A percentile compares a stretch with the other conserved stretches of the same genome.
phyloP scores from a whole-genome alignment of 2,797 vertebrate species.

The Malacoctenus gilli region DNA sequence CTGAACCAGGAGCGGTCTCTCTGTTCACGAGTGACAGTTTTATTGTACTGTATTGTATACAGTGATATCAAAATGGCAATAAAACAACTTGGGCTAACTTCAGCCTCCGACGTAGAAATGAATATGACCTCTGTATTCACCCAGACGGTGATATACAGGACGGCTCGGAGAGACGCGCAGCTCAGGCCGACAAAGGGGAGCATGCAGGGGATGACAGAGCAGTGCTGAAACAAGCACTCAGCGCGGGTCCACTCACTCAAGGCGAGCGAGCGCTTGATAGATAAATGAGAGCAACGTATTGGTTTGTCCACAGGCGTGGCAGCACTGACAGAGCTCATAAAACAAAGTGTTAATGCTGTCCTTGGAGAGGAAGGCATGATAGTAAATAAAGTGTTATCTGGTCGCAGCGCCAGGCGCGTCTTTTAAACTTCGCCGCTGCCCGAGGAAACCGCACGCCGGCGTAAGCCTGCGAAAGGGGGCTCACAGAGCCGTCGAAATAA shows the following conservation, averaged over 20 bases:
- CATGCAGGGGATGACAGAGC: conserved; percentile 36
- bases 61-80: conserved; percentile 6
- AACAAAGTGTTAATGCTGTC: conserved; percentile 58
- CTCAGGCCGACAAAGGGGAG: conserved; percentile 45
- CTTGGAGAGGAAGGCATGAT: conserved; percentile 44
- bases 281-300: conserved; percentile 63
- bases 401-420: conserved; percentile 20
- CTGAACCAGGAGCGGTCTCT: conserved; percentile 9
- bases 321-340: conserved; percentile 62
- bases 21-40: conserved; percentile 15
- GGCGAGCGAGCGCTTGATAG: conserved; percentile 30
- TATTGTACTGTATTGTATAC: conserved; percentile 33
- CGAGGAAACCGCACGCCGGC: conserved; percentile 29
- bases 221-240: conserved; percentile 42
- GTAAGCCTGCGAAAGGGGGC: conserved; percentile 19
- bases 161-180: conserved; percentile 29
- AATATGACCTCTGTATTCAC: conserved; percentile 53
- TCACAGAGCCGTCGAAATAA: conserved; percentile 13
- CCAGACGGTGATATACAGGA: conserved; percentile 35
- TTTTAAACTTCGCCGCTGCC: conserved; percentile 33
- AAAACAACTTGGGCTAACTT: conserved; percentile 27
- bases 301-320: conserved; percentile 51
- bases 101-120: conserved; percentile 37
- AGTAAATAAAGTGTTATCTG: conserved; percentile 61
- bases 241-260: conserved; percentile 33